These are phyloP conservation scores for Anas platyrhynchos DNA, from an alignment of 2,113 vertebrate genomes.

Conservation along the genomic window DNA sequence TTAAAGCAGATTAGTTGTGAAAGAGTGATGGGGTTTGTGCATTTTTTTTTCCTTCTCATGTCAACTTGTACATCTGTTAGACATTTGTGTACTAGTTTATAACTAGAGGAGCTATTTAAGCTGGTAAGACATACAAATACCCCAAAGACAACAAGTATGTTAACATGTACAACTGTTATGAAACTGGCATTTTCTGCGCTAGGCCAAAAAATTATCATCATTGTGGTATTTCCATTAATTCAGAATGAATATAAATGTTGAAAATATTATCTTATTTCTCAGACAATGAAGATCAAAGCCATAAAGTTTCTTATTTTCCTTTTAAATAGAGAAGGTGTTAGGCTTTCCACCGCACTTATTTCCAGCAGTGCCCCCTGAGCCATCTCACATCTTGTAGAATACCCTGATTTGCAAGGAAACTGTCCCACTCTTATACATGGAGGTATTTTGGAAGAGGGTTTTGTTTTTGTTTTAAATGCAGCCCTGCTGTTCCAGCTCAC, in stretches of 20 bases:
- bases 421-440: neutral
- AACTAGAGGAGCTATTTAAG: constrained; percentile 42
- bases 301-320: neutral
- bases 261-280: constrained; percentile 19
- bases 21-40: constrained; percentile 7
- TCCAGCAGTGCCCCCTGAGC: neutral
- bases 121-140: constrained; percentile 26
- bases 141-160: constrained; percentile 8
- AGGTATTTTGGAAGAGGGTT: constrained; percentile 12
- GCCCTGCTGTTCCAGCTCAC: constrained; percentile 1
- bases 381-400: neutral
- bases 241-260: neutral
- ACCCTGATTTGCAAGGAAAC: neutral
- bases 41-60: constrained; percentile 48
- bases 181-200: constrained; percentile 16
- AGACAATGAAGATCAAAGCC: neutral
- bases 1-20: constrained; percentile 55
- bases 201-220: neutral
- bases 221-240: constrained; percentile 16
- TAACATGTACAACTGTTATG: constrained; percentile 8
- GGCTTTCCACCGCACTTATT: neutral
- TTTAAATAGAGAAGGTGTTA: neutral
- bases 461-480: constrained; percentile 31
- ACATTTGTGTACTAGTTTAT: constrained; percentile 39
- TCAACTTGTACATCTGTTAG: constrained; percentile 60